Percentiles rank a stretch among this genome's conserved stretches.
Evolutionary conservation across 2,888 invertebrate genomes (phyloP).

Genomic region (Myopa testacea): DNA sequence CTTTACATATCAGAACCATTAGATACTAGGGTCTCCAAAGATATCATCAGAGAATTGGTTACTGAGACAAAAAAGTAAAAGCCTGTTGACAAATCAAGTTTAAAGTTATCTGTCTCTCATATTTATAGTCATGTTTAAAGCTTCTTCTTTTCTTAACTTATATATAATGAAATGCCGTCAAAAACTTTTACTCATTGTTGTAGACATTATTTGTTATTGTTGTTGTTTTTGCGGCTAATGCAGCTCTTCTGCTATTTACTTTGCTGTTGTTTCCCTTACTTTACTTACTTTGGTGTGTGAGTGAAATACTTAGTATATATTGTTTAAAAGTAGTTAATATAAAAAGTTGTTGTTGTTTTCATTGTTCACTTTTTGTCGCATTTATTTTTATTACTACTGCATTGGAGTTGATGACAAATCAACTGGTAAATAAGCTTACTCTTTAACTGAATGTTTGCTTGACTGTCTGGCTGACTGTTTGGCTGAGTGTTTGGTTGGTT

Average conservation of each 20-base stretch:
- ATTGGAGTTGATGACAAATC: not conserved
- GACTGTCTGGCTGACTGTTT: no score
- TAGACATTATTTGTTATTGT: slow-evolving; percentile 8
- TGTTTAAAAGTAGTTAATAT: slow-evolving; percentile 3
- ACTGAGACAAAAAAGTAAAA: no score
- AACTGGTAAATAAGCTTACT: no score
- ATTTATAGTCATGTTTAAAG: no score
- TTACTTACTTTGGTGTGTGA: slow-evolving; percentile 1
- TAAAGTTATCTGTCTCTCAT: no score
- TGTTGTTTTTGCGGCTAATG: slow-evolving; percentile 20
- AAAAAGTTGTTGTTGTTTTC: slow-evolving; percentile 17
- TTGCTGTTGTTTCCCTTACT: slow-evolving; percentile 3
- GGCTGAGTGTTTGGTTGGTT: no score
- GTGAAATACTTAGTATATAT: not conserved
- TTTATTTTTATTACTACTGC: not conserved
- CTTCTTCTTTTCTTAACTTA: not conserved
- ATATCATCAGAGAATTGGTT: no score
- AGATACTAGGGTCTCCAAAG: no score
- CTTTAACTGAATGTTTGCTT: no score
- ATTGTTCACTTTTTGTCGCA: not conserved
- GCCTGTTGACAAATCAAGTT: no score
- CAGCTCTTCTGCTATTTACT: not conserved
- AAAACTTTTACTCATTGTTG: slow-evolving; percentile 35
- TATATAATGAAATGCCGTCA: slow-evolving; percentile 45
- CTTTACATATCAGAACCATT: no score